Conservation (phyloP, 2,113 vertebrate genomes). For the Nerophis lumbriciformis region DNA sequence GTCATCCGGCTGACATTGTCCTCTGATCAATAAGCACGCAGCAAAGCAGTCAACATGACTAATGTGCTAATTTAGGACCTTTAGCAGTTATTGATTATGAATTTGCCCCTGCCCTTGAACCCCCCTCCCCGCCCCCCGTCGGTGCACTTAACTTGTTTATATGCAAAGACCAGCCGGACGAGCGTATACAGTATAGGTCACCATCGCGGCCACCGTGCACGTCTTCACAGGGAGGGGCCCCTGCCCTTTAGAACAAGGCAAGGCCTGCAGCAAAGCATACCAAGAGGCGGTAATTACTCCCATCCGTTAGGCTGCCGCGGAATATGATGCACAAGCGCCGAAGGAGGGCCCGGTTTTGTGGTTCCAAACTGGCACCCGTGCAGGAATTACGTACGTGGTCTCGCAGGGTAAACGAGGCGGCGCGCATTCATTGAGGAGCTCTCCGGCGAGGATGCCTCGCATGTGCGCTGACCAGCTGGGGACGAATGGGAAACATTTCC, state of each 20-base stretch:
- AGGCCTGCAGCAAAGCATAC: slow-evolving; percentile 28
- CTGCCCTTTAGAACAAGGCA: slow-evolving; percentile 28
- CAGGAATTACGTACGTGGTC: slow-evolving; percentile 52
- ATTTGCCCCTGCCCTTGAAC: slow-evolving; percentile 59
- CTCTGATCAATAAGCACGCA: slow-evolving; percentile 55
- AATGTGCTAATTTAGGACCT: slow-evolving; percentile 59
- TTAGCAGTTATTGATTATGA: slow-evolving; percentile 66
- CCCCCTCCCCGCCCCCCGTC: slow-evolving; percentile 6
- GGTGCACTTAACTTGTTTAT: slow-evolving; percentile 40
- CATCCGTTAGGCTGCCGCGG: slow-evolving; percentile 28
- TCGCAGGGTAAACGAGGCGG: slow-evolving; percentile 62
- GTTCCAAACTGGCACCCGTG: slow-evolving; percentile 32
- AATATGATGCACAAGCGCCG: slow-evolving; percentile 28
- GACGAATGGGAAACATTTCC: slow-evolving; percentile 63
- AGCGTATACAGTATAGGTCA: slow-evolving; percentile 22
- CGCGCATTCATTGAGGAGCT: slow-evolving; percentile 62
- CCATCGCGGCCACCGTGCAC: slow-evolving; percentile 15
- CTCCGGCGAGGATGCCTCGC: slow-evolving; percentile 44
- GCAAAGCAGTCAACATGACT: slow-evolving; percentile 64
- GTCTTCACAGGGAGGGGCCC: slow-evolving; percentile 25
- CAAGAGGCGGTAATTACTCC: slow-evolving; percentile 40
- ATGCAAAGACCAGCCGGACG: slow-evolving; percentile 21
- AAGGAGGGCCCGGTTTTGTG: slow-evolving; percentile 37
- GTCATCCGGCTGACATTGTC: slow-evolving; percentile 46
- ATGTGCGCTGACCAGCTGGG: slow-evolving; percentile 67